These are phyloP conservation scores for Ciconia stormi DNA, from an alignment of 2,113 vertebrate genomes.

Conservation along the genomic window DNA sequence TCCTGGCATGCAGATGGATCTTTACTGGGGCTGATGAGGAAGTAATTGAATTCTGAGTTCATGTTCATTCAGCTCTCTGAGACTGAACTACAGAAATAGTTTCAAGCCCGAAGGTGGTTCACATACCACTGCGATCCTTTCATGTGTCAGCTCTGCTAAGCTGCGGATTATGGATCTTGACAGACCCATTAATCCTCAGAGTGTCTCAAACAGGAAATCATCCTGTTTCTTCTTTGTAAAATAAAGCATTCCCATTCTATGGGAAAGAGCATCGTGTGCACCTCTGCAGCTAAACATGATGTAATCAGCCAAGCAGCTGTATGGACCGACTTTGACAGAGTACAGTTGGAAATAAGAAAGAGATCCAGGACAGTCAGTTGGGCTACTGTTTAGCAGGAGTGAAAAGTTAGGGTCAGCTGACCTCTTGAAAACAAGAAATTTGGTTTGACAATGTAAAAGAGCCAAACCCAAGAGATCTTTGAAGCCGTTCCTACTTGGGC, in stretches of 20 bases:
- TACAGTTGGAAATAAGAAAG: background rate
- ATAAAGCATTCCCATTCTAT: background rate
- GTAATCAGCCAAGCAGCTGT: background rate
- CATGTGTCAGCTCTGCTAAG: conserved; percentile 20
- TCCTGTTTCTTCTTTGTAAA: background rate
- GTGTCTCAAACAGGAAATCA: background rate
- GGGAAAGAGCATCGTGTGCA: background rate
- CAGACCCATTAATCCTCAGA: conserved; percentile 21
- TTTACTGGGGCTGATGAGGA: background rate
- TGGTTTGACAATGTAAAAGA: background rate
- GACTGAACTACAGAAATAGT: background rate
- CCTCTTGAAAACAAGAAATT: background rate
- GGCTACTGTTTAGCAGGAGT: background rate
- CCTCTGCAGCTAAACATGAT: background rate
- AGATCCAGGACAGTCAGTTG: background rate
- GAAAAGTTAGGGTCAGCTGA: rapidly evolving
- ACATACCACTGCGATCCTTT: background rate
- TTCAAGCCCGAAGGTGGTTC: background rate
- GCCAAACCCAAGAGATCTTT: background rate
- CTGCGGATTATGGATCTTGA: background rate
- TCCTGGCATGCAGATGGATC: background rate
- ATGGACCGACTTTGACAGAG: background rate
- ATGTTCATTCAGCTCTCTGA: background rate
- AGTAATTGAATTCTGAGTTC: background rate
- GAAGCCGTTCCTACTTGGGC: background rate